Conservation (phyloP, 2,797 vertebrate genomes). For the Poecile montanus region DNA sequence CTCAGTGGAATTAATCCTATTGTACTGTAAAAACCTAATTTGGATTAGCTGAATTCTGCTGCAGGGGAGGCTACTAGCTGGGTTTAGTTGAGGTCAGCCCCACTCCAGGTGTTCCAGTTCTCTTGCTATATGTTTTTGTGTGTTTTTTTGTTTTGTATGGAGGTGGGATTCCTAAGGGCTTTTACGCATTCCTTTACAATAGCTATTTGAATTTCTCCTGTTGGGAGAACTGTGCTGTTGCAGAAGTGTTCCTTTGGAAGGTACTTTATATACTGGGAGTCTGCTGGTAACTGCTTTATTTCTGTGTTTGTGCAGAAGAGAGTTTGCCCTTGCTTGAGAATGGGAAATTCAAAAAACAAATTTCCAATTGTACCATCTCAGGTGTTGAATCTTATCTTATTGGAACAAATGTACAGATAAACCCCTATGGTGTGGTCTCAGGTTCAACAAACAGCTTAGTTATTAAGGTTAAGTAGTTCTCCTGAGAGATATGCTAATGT, state of each 20-base stretch:
- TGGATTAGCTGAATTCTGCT: background rate
- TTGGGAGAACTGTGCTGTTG: constrained; percentile 12
- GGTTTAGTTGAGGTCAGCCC: background rate
- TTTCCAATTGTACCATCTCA: constrained; percentile 21
- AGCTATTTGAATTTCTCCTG: background rate
- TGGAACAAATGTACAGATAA: constrained; percentile 54
- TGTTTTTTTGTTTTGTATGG: background rate
- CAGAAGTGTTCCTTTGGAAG: constrained; percentile 10
- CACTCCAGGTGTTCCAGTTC: background rate
- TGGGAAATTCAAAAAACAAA: constrained; percentile 54
- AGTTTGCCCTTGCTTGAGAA: constrained; percentile 60
- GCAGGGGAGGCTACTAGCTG: background rate
- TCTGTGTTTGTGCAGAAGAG: constrained; percentile 38
- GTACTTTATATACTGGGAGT: background rate
- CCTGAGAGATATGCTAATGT: constrained; percentile 13
- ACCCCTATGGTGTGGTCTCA: constrained; percentile 14
- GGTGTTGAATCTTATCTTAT: constrained; percentile 62
- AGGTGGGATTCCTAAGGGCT: background rate
- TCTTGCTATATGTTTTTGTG: background rate
- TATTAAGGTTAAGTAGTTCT: constrained; percentile 46
- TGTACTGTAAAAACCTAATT: background rate
- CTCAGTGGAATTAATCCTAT: background rate
- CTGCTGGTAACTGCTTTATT: constrained; percentile 36
- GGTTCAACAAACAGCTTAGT: constrained; percentile 32
- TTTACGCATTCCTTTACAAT: background rate